Base-by-base conservation (phyloP, 2,888 invertebrate species). In the Crematogaster levior region DNA sequence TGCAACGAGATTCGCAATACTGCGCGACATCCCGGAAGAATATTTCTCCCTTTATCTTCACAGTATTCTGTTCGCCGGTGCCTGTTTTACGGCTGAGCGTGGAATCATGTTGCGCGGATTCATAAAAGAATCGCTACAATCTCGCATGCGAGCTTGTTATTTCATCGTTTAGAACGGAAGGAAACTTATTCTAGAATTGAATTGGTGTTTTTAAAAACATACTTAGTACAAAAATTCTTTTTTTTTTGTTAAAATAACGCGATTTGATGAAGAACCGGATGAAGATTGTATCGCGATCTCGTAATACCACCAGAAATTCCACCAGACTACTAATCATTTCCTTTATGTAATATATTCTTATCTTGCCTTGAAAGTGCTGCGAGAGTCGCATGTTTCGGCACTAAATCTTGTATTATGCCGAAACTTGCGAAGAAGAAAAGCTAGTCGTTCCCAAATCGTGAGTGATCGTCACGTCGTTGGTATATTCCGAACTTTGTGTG, bases 351-450 rank as follows among this genome's bases (percentile, higher is more conserved):
- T 21, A 63, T n/a, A 15, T 56, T 77, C 77, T 43, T 77, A 53
- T 65, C 53, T 65, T n/a, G 53, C 5, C 10, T 9, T 43, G 27
- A 60, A 84, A 70, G 80, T 80, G 51, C 81, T 37, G 21, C 21
- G 83, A 79, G 58, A 61, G 27, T 34, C 43, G 74, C 87, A 85
- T 85, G 88, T 85, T n/a, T 48, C 60, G 84, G 30, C 79, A 72
- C 43, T 88, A 87, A 87, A 87, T 87, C 84, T 60, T 53, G 10
- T 43, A 79, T 83, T 83, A 85, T 30, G 27, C 7, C 58, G 46
- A 81, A 68, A 82, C 51, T 77, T 72, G 56, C 37, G 40, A 40
- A 1, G 65, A 53, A 53, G 5, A n/a, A 77, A 65, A 65, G 51
- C 27, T n/a, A 53, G 10, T 9, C n/a, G 30, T 34, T 12, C 56